Evolutionary conservation across 2,797 vertebrate species (phyloP).

Genomic region (Toxotes lorentzi): DNA sequence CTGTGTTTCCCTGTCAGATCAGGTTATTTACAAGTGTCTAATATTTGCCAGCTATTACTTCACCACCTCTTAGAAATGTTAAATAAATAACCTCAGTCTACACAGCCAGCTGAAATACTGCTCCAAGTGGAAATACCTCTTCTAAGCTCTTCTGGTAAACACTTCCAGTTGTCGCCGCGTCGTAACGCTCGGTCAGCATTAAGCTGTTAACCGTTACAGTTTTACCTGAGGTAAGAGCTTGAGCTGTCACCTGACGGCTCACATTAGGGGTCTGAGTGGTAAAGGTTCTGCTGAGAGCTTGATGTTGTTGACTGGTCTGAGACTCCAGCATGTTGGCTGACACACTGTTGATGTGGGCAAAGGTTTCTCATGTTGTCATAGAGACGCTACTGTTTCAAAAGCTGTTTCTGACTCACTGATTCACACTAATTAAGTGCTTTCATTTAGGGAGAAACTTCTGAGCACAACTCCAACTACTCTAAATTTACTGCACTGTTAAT

Average conservation of each 20-base stretch:
- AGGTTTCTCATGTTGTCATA: conserved; percentile 43
- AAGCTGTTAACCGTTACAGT: background rate
- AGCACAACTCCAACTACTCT: conserved; percentile 25
- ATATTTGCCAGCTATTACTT: conserved; percentile 56
- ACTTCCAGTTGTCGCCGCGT: conserved; percentile 25
- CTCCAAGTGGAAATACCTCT: conserved; percentile 26
- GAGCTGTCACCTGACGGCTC: conserved; percentile 7
- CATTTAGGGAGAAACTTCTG: conserved; percentile 14
- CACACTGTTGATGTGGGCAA: conserved; percentile 52
- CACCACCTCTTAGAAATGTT: conserved; percentile 39
- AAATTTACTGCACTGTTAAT: background rate
- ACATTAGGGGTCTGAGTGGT: background rate
- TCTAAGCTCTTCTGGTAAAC: conserved; percentile 12
- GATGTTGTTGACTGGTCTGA: conserved; percentile 1
- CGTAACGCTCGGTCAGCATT: background rate
- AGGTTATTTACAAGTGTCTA: conserved; percentile 4
- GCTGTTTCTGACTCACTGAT: conserved; percentile 40
- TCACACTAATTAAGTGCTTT: conserved; percentile 39
- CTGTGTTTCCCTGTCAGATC: background rate
- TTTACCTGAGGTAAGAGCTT: background rate
- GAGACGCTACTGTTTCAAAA: conserved; percentile 53
- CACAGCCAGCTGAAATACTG: conserved; percentile 15
- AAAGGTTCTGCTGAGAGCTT: background rate
- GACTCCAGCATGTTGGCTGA: conserved; percentile 6
- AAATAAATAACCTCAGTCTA: conserved; percentile 30